These are phyloP conservation scores for Julus scanicus DNA, from an alignment of 2,888 invertebrate genomes.

Conservation along the genomic window DNA sequence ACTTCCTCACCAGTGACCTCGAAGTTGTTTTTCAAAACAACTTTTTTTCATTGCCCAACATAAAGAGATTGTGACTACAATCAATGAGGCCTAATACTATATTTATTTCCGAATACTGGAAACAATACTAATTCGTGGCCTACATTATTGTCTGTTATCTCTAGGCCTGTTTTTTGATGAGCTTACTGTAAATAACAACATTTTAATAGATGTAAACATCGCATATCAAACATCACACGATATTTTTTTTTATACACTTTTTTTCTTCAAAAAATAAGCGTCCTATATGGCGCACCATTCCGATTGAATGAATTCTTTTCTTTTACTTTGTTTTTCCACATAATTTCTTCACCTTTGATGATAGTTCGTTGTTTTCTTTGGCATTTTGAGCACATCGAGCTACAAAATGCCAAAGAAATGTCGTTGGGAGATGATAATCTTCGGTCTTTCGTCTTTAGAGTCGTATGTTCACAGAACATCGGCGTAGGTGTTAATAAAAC, in stretches of 20 bases:
- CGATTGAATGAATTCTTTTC: neutral
- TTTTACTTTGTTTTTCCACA: neutral
- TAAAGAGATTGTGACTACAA: neutral
- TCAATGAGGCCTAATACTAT: slow-evolving; percentile 12
- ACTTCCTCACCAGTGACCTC: neutral
- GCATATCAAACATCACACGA: neutral
- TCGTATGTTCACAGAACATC: slow-evolving; percentile 21
- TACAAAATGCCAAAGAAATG: neutral
- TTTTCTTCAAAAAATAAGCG: neutral
- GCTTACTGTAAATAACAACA: neutral
- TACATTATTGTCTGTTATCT: neutral
- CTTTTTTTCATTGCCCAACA: neutral
- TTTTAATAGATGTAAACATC: neutral
- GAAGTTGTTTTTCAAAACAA: neutral
- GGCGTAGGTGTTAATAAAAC: neutral
- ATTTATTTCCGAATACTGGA: neutral
- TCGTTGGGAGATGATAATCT: neutral
- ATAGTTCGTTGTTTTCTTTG: neutral
- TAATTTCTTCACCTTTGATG: too few relatives aligned
- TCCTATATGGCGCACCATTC: neutral
- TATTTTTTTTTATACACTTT: neutral
- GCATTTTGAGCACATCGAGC: neutral
- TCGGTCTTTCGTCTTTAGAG: neutral
- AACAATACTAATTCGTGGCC: slow-evolving; percentile 32
- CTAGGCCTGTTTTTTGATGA: neutral